Conservation (phyloP, 2,113 vertebrate species). For the Tonatia bakeri region DNA sequence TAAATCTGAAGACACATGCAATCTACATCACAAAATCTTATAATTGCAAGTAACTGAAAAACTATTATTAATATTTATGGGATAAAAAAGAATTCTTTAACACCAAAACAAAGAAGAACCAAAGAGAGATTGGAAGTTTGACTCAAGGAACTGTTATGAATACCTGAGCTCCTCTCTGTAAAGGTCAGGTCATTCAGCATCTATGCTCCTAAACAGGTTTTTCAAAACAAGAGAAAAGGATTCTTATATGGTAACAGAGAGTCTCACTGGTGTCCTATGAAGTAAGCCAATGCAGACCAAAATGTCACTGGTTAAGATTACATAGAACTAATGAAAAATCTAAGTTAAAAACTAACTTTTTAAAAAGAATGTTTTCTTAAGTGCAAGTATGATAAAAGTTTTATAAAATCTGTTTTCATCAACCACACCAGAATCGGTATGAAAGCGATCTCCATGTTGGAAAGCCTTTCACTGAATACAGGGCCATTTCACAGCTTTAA, state of each 20-base stretch:
- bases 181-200: background rate
- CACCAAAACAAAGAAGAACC: background rate
- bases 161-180: background rate
- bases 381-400: constrained; percentile 23
- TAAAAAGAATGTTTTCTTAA: background rate
- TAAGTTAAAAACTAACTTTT: background rate
- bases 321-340: background rate
- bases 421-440: background rate
- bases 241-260: background rate
- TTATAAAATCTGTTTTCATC: background rate
- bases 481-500: background rate
- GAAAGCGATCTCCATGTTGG: background rate
- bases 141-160: background rate
- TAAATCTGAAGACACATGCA: background rate
- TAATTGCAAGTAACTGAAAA: constrained; percentile 28
- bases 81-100: background rate
- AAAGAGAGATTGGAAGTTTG: background rate
- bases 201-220: background rate
- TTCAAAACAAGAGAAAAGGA: background rate
- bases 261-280: background rate
- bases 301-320: background rate
- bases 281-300: background rate
- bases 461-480: background rate
- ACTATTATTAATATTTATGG: background rate
- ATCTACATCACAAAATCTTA: background rate